Percentiles rank a stretch among this genome's conserved stretches.
These are phyloP conservation scores for Rotaria sp. DNA, from an alignment of 2,888 invertebrate genomes.

Conservation along the genomic window DNA sequence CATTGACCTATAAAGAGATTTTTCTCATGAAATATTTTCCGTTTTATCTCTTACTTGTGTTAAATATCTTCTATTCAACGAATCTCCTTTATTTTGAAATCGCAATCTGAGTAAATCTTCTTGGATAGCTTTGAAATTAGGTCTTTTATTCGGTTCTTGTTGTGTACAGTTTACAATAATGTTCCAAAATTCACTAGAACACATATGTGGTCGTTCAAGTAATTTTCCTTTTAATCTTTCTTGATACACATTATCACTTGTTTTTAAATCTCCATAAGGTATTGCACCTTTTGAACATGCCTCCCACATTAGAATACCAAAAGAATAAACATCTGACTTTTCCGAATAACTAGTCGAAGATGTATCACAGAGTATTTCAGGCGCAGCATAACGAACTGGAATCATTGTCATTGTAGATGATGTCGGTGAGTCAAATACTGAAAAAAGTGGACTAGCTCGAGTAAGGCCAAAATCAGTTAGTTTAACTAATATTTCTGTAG, in stretches of 20 bases:
- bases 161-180: background rate
- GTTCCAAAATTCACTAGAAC: background rate
- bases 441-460: background rate
- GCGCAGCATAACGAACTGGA: background rate
- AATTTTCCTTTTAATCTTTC: background rate
- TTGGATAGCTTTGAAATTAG: background rate
- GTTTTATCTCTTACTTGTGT: no score
- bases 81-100: background rate
- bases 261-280: background rate
- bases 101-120: background rate
- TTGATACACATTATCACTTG: background rate
- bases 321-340: slow-evolving; percentile 17
- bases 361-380: background rate
- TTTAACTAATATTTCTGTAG: background rate
- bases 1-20: background rate
- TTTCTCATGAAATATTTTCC: no score
- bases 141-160: background rate
- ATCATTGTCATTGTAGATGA: background rate
- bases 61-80: background rate
- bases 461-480: slow-evolving; percentile 7
- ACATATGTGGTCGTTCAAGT: background rate
- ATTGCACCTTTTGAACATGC: background rate
- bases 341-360: background rate
- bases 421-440: background rate
- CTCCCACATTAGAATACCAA: slow-evolving; percentile 14